These are phyloP conservation scores for Psylliodes chrysocephalus DNA, from an alignment of 2,888 invertebrate genomes.

Conservation along the genomic window DNA sequence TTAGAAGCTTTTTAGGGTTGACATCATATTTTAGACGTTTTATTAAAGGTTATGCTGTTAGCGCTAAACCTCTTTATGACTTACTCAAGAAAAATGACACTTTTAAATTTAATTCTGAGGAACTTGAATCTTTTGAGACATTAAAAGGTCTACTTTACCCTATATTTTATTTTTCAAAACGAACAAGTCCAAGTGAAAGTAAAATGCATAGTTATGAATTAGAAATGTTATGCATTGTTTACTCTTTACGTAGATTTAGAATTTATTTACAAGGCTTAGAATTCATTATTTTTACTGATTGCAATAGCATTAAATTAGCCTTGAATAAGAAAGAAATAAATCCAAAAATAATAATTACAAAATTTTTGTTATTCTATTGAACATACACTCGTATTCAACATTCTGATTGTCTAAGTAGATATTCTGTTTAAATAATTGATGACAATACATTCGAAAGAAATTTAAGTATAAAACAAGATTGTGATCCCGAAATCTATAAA, in stretches of 20 bases:
- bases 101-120: not conserved
- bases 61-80: too few relatives aligned
- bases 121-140: too few relatives aligned
- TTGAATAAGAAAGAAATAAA: conserved; percentile 14
- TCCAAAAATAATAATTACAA: not conserved
- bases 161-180: too few relatives aligned
- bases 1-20: conserved; percentile 37
- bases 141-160: conserved; percentile 8
- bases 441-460: too few relatives aligned
- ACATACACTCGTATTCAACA: too few relatives aligned
- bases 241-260: too few relatives aligned
- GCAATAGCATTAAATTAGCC: conserved; percentile 20
- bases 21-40: conserved; percentile 35
- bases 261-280: too few relatives aligned
- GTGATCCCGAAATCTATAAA: not conserved
- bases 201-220: too few relatives aligned
- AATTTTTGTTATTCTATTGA: not conserved
- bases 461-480: not conserved
- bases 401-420: not conserved
- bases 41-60: conserved; percentile 34
- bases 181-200: too few relatives aligned
- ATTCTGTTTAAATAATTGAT: too few relatives aligned
- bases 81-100: too few relatives aligned
- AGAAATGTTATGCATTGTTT: too few relatives aligned
- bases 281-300: conserved; percentile 16